Conservation (phyloP, 2,797 vertebrate species). For the Tamandua tetradactyla region DNA sequence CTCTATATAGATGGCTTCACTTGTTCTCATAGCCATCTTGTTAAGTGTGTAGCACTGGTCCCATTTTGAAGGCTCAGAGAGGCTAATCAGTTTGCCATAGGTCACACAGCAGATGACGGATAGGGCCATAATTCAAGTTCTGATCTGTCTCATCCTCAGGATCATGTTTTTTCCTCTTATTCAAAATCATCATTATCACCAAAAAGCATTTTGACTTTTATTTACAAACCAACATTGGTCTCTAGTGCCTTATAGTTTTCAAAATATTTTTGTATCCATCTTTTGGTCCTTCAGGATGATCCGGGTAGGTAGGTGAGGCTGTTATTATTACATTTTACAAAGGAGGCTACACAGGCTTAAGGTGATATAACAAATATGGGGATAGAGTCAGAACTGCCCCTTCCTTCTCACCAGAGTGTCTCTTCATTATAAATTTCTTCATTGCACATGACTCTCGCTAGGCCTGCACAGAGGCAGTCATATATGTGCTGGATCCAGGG, state of each 20-base stretch:
- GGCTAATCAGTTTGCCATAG: background rate
- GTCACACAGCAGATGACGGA: background rate
- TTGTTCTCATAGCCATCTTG: background rate
- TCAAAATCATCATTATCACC: background rate
- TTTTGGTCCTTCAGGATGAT: background rate
- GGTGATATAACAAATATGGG: background rate
- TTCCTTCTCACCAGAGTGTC: background rate
- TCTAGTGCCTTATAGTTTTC: background rate
- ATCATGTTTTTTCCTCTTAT: background rate
- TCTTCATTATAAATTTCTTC: background rate
- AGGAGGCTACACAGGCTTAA: background rate
- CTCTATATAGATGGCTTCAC: background rate
- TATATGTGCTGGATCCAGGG: background rate
- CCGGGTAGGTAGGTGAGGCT: background rate
- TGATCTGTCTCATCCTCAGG: background rate
- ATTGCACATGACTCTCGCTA: background rate
- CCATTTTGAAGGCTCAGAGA: background rate
- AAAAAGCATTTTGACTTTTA: background rate
- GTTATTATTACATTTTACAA: background rate
- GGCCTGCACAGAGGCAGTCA: background rate
- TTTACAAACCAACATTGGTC: background rate
- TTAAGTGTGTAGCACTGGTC: background rate
- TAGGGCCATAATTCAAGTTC: background rate
- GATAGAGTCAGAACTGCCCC: background rate
- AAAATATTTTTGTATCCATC: constrained; percentile 12